These are phyloP conservation scores for Microcebus jonahi DNA, from an alignment of 2,113 vertebrate species.

Conservation along the genomic window DNA sequence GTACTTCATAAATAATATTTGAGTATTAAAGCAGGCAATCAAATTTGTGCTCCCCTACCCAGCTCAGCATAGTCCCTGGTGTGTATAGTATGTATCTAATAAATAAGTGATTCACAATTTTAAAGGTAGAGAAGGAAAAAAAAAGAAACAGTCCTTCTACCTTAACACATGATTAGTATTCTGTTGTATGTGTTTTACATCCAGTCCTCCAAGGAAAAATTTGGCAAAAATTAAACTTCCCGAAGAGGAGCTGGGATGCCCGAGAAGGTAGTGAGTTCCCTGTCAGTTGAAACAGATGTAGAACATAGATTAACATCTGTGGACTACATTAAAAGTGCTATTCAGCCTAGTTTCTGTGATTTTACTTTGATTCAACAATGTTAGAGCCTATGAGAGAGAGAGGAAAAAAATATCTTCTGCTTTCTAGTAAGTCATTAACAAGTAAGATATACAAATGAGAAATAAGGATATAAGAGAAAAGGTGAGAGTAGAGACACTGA, in stretches of 20 bases:
- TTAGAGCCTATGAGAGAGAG: not conserved
- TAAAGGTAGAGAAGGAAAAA: not conserved
- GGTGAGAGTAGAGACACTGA: not conserved
- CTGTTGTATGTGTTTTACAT: not conserved
- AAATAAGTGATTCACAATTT: slow-evolving; percentile 41
- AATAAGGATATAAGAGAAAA: not conserved
- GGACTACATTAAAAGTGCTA: not conserved
- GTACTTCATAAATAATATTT: slow-evolving; percentile 34
- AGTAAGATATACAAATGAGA: not conserved
- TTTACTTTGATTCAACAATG: not conserved
- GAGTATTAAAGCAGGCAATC: not conserved
- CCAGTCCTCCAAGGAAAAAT: not conserved
- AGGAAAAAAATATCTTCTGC: not conserved
- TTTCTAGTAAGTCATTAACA: slow-evolving; percentile 23
- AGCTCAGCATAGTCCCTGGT: not conserved
- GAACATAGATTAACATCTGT: not conserved
- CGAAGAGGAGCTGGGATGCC: not conserved
- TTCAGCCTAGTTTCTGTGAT: not conserved
- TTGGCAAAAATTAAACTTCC: not conserved
- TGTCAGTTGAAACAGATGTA: not conserved
- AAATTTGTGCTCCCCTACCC: not conserved
- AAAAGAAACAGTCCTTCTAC: not conserved
- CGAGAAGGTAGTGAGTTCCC: not conserved
- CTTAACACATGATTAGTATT: not conserved
- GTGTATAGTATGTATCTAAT: not conserved